phyloP scores from a whole-genome alignment of 2,113 vertebrate species.

The Anas platyrhynchos region DNA sequence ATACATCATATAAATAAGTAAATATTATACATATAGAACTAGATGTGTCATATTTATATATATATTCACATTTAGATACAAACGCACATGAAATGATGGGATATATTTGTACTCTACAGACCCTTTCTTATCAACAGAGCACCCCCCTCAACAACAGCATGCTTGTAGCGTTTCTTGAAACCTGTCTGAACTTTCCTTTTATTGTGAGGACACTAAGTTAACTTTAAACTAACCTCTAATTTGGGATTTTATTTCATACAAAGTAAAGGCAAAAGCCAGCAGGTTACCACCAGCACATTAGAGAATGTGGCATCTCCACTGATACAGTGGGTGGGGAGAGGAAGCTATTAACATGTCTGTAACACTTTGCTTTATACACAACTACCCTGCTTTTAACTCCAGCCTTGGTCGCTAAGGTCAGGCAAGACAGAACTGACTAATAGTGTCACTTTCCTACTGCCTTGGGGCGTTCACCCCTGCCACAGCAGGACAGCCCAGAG shows the following conservation, averaged over 20 bases:
- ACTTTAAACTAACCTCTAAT: constrained; percentile 46
- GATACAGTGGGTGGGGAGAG: constrained; percentile 43
- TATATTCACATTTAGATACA: not conserved
- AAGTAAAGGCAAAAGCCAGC: constrained; percentile 56
- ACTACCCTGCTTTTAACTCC: constrained; percentile 71
- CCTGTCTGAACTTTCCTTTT: constrained; percentile 37
- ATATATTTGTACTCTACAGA: not conserved
- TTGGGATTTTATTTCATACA: constrained; percentile 43
- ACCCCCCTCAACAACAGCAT: not conserved
- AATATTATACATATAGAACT: not conserved
- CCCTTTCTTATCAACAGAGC: not conserved
- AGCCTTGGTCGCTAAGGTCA: constrained; percentile 55
- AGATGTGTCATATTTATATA: not conserved
- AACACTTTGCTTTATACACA: constrained; percentile 69
- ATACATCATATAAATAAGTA: not conserved
- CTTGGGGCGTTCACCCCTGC: not conserved
- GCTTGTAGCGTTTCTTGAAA: not conserved
- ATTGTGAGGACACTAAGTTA: constrained; percentile 47
- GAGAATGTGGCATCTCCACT: constrained; percentile 1
- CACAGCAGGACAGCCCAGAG: not conserved
- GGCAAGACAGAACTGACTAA: constrained; percentile 45
- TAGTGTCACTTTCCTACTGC: not conserved
- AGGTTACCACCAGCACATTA: constrained; percentile 37
- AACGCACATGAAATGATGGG: not conserved
- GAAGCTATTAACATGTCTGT: constrained; percentile 72